Evolutionary conservation across 2,113 vertebrate species (phyloP), one percentile per base, ranked within the genome.

Genomic region (Lophura nycthemera): DNA sequence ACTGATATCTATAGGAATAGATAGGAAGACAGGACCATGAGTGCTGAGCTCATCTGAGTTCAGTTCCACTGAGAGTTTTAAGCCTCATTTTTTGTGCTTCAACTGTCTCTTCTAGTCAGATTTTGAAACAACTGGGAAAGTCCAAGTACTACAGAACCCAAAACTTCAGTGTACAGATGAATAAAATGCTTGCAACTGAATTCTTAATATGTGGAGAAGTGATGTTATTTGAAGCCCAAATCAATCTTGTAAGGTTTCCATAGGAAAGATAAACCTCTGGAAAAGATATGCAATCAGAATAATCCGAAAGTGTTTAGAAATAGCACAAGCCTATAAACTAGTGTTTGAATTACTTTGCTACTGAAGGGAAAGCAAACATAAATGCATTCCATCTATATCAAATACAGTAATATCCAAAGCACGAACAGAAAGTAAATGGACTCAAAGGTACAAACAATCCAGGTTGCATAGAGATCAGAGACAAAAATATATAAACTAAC

Each of bases 401-500:
- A n/a, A 29, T 4, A 1, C 11, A 82, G 10, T n/a, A 66, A 24
- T 29, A 70, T 2, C 4, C 20, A n/a, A 80, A 34, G 7, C 18
- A 43, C 13, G 10, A 42, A 74, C 60, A 67, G 3, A 60, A 60
- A 52, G 14, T 2, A 59, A 79, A 74, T 20, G 3, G 45, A 45
- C 2, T 0, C 5, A 12, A 9, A 2, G 2, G 20, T 9, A 38
- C 4, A 20, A 72, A 5, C 5, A 75, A 6, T 16, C 5, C 22
- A 81, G 22, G 3, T 2, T 94, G 24, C 13, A 34, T 2, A 29
- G 7, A 42, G 67, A 20, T 50, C 24, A 32, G n/a, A 50, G 34
- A 42, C 7, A 54, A 70, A 36, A 82, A 0, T 8, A 36, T 2
- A 54, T 38, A 67, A 75, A n/a, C 2, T 19, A 16, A 2, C 5